Conservation (phyloP, 1,140 invertebrate genomes). For the Archivesica marissinica region DNA sequence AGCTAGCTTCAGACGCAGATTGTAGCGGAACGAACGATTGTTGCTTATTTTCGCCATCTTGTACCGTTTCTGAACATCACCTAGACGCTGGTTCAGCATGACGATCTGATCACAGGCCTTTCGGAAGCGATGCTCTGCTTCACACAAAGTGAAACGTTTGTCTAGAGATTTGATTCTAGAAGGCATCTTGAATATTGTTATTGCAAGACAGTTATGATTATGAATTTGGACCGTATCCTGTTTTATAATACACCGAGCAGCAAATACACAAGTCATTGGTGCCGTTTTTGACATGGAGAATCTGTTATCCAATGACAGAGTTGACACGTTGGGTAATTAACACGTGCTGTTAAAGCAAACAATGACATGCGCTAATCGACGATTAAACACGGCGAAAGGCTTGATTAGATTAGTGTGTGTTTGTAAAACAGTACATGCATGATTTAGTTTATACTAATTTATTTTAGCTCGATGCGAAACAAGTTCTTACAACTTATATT, state of each 20-base stretch:
- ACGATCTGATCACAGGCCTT: constrained; percentile 54
- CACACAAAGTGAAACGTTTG: constrained; percentile 31
- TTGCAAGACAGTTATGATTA: constrained; percentile 13
- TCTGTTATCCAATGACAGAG: constrained; percentile 3
- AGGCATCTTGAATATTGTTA: constrained; percentile 32
- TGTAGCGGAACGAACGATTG: constrained; percentile 34
- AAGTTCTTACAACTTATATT: no score
- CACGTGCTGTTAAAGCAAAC: constrained; percentile 40
- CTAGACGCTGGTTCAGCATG: constrained; percentile 29
- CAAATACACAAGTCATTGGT: constrained; percentile 16
- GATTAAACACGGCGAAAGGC: constrained; percentile 5
- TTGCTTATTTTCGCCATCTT: constrained; percentile 14
- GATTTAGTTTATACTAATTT: no score
- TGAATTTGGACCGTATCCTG: background rate
- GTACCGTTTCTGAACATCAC: constrained; percentile 42
- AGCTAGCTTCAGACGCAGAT: constrained; percentile 53
- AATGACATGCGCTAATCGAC: constrained; percentile 31
- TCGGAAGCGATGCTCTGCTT: constrained; percentile 32
- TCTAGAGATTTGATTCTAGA: constrained; percentile 36
- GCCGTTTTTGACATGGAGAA: constrained; percentile 24
- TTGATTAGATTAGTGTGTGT: background rate
- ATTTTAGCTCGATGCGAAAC: no score
- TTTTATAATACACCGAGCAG: constrained; percentile 3
- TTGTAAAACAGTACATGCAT: constrained; percentile 5
- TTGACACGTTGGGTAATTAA: constrained; percentile 42